phyloP scores from a whole-genome alignment of 2,113 vertebrate genomes.

The Mus pahari region DNA sequence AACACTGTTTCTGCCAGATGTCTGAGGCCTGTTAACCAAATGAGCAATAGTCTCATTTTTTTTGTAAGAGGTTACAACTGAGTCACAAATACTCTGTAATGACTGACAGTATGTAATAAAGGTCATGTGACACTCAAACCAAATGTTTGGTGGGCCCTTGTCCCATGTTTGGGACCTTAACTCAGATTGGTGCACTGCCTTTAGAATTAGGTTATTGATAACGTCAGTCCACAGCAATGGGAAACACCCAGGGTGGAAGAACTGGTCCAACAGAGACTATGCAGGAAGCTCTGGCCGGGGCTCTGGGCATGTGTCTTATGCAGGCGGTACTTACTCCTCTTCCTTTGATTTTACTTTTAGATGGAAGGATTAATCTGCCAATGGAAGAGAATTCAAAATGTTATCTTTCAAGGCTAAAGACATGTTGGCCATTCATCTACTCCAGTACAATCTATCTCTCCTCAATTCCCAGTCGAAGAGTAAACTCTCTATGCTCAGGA shows the following conservation, averaged over 20 bases:
- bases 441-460: neutral
- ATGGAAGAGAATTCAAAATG: conserved; percentile 15
- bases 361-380: neutral
- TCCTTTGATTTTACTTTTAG: neutral
- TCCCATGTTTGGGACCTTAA: conserved; percentile 19
- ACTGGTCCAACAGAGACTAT: neutral
- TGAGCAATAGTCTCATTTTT: neutral
- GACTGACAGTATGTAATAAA: neutral
- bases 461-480: neutral
- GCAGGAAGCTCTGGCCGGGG: neutral
- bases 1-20: conserved; percentile 33
- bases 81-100: conserved; percentile 33
- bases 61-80: neutral
- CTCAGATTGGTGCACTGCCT: conserved; percentile 24
- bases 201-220: conserved; percentile 5
- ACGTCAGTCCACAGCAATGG: neutral
- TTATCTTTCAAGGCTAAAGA: neutral
- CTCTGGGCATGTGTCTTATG: neutral
- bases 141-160: conserved; percentile 42
- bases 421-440: neutral
- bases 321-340: neutral
- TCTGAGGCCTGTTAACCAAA: conserved; percentile 14
- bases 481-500: neutral
- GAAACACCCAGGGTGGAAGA: neutral
- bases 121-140: neutral